Evolutionary conservation across 2,797 vertebrate species (phyloP).

Genomic region (Triplophysa yarkandensis): DNA sequence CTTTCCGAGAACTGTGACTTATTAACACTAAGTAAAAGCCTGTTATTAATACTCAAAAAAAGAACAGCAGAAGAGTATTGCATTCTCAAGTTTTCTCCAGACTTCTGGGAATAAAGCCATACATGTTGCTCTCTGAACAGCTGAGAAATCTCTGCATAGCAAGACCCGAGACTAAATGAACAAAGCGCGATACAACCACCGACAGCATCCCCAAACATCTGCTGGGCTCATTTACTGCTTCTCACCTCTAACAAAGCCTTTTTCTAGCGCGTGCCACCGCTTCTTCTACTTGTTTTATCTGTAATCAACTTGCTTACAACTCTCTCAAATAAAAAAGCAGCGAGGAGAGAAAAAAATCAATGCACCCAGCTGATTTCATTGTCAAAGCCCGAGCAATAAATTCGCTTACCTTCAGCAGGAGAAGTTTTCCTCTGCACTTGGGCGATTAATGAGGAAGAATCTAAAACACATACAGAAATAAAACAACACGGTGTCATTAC

Average conservation of each 20-base stretch:
- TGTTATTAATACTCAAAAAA: neutral
- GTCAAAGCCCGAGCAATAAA: constrained; percentile 72
- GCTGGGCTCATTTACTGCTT: constrained; percentile 47
- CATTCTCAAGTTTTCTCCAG: neutral
- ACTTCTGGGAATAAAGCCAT: constrained; percentile 4
- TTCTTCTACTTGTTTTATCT: constrained; percentile 29
- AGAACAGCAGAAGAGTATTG: constrained; percentile 2
- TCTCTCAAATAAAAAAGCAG: constrained; percentile 34
- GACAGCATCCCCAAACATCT: constrained; percentile 54
- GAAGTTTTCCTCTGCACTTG: constrained; percentile 56
- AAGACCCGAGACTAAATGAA: constrained; percentile 7
- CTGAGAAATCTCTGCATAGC: neutral
- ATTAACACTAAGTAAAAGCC: no score
- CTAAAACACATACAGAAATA: constrained; percentile 26
- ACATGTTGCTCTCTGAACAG: constrained; percentile 18
- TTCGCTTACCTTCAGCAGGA: constrained; percentile 71
- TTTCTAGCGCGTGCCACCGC: neutral
- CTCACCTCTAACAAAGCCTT: constrained; percentile 21
- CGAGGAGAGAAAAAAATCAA: constrained; percentile 73
- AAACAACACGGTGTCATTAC: constrained; percentile 16
- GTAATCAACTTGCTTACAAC: constrained; percentile 68
- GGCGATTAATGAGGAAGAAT: constrained; percentile 58
- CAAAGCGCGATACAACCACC: neutral
- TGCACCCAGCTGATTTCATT: constrained; percentile 68
- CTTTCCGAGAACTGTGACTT: neutral